These are phyloP conservation scores for Ennomos quercinarius DNA, from an alignment of 2,888 invertebrate species.

Conservation along the genomic window DNA sequence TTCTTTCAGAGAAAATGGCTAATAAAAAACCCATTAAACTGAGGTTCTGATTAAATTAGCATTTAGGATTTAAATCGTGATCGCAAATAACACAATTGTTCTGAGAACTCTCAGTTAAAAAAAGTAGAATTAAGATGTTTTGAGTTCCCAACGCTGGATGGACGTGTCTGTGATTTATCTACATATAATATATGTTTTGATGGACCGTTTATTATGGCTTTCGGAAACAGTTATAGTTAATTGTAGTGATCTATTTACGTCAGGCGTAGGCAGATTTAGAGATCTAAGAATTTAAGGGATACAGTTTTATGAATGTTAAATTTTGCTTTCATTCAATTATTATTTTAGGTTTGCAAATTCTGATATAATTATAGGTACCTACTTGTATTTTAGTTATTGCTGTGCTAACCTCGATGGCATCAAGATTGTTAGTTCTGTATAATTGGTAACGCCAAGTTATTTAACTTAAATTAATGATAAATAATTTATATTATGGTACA, in stretches of 20 bases:
- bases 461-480: too few relatives aligned
- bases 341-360: background rate
- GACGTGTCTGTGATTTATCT: background rate
- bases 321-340: conserved; percentile 3
- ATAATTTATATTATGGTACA: too few relatives aligned
- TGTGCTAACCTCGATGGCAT: too few relatives aligned
- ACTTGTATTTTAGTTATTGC: too few relatives aligned
- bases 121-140: conserved; percentile 12
- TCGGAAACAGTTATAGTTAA: conserved; percentile 1
- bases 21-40: conserved; percentile 27
- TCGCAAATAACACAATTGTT: conserved; percentile 5
- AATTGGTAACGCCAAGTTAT: too few relatives aligned
- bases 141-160: conserved; percentile 16
- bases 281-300: background rate
- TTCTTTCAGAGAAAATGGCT: conserved; percentile 11
- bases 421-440: too few relatives aligned
- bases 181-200: conserved; percentile 6
- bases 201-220: background rate
- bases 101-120: conserved; percentile 2
- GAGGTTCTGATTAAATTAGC: conserved; percentile 19
- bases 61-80: conserved; percentile 16
- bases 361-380: background rate
- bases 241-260: background rate
- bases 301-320: background rate
- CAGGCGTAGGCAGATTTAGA: background rate